These are phyloP conservation scores for cat (Felis catus) DNA, from an alignment of 2,113 vertebrate species.

Conservation along the genomic window F.catus_Fca126_mat1.0 CM031422.1:16948501-16949000, in stretches of 20 bases:
- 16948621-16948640: not conserved
- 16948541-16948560: not conserved
- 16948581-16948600: not conserved
- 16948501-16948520: not conserved
- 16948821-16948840: not conserved
- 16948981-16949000: not conserved
- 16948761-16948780: not conserved
- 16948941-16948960: no score
- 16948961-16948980: not conserved
- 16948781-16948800: not conserved
- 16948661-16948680: no score
- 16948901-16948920: not conserved
- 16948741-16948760: not conserved
- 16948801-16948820: not conserved
- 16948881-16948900: not conserved
- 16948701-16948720: no score
- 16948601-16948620: not conserved
- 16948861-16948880: not conserved
- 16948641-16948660: no score
- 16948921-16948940: not conserved
- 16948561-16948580: not conserved
- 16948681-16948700: no score
- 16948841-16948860: not conserved
- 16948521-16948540: not conserved
- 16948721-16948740: not conserved